These are phyloP conservation scores for Sebastes fasciatus DNA, from an alignment of 2,113 vertebrate species.

Conservation along the genomic window DNA sequence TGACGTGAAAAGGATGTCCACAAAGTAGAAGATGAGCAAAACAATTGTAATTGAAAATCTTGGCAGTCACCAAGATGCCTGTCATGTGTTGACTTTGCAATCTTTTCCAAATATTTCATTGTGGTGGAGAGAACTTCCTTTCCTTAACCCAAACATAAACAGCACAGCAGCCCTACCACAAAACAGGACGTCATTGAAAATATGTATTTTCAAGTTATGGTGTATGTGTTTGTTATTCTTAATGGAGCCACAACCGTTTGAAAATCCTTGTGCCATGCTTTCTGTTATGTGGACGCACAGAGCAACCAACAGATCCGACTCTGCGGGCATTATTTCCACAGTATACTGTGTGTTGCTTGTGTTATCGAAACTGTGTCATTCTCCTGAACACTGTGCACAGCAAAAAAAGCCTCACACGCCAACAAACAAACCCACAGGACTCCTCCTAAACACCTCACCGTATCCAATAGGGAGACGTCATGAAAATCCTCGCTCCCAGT, in stretches of 20 bases:
- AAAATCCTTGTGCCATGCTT: not conserved
- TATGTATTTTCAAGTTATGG: not conserved
- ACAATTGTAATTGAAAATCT: not conserved
- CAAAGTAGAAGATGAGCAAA: not conserved
- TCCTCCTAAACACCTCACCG: slow-evolving; percentile 17
- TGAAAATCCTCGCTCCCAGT: slow-evolving; percentile 1
- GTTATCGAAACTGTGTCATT: not conserved
- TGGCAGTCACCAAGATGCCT: not conserved
- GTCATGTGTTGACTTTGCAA: not conserved
- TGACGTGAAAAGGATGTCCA: slow-evolving; percentile 13
- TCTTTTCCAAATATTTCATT: not conserved
- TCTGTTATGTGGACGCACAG: not conserved
- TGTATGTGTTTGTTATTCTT: slow-evolving; percentile 7
- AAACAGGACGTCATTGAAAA: slow-evolving; percentile 6
- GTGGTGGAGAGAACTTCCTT: not conserved
- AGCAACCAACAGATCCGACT: not conserved
- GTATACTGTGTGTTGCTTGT: not conserved
- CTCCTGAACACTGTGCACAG: not conserved
- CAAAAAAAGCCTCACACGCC: slow-evolving; percentile 11
- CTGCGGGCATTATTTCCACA: not conserved
- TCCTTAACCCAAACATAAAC: slow-evolving; percentile 14
- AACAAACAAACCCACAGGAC: slow-evolving; percentile 1
- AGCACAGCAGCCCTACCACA: not conserved
- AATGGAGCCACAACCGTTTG: not conserved
- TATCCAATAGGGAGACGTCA: slow-evolving; percentile 23